Evolutionary conservation across 2,888 invertebrate species (phyloP), one percentile per base, ranked within the genome.

Genomic region (Sylvicola cinctus): DNA sequence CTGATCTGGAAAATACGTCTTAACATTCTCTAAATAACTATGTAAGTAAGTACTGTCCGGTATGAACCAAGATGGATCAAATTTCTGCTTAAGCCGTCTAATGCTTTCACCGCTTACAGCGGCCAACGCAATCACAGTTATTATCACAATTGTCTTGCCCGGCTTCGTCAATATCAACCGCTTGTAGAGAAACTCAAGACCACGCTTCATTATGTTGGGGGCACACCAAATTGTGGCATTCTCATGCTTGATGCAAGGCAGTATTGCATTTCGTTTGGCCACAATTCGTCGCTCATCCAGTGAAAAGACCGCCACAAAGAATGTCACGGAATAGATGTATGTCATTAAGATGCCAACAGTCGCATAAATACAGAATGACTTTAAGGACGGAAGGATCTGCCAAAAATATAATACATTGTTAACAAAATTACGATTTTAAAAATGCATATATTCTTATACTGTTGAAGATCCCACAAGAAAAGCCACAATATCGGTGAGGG

Each of bases 291-390:
- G 60, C 37, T 77, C 64, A 46, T 84, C 84, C 40, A 83, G 50
- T 1, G 74, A 68, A 45, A 84, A 72, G 41, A 75, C 71, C 2
- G 79, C 79, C 11, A 77, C 69, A 54, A 81, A 84, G 52, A 81
- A 78, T n/a, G 83, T 81, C 5, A 78, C 66, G 43, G 78, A 76
- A 46, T 72, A 74, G 36, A 76, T 55, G 51, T 74, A 81, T 15
- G 79, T 76, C 45, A 76, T 70, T 37, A 79, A 62, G 2, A 84
- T 76, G 14, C 80, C 78, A 2, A 72, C 54, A 6, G 79, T 76
- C 11, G 81, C 80, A 51, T 79, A 84, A 33, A 83, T 63, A 51
- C 85, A 84, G 51, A 80, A 84, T 0, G 83, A 80, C 52, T 75
- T 71, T 23, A 85, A 58, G 3, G 78, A 78, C 14, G 84, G 84